Percentiles rank a stretch among this genome's conserved stretches.
Evolutionary conservation across 1,140 invertebrate genomes (phyloP).

Genomic region (Colletes latitarsis): DNA sequence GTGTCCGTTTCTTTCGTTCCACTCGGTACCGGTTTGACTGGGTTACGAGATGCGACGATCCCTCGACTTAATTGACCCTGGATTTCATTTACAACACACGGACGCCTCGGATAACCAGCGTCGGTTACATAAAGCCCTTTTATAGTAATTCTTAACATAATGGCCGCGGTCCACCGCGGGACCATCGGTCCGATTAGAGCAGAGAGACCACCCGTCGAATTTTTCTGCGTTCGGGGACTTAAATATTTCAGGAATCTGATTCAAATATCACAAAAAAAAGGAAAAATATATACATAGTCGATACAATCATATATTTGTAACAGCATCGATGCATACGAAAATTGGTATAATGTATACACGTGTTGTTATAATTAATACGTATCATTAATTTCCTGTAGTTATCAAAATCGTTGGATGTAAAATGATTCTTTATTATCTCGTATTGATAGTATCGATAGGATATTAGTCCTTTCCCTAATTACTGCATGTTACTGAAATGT

Average conservation of each 20-base stretch:
- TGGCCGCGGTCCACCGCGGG: not conserved
- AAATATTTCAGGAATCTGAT: too few relatives aligned
- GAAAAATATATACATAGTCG: too few relatives aligned
- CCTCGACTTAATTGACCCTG: slow-evolving; percentile 63
- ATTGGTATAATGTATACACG: too few relatives aligned
- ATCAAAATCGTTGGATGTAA: too few relatives aligned
- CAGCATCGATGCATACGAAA: too few relatives aligned
- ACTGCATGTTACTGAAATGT: not conserved
- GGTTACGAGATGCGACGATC: slow-evolving; percentile 60
- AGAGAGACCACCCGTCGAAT: too few relatives aligned
- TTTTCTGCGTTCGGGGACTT: too few relatives aligned
- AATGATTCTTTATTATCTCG: too few relatives aligned
- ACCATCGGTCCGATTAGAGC: not conserved
- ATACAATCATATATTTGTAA: too few relatives aligned
- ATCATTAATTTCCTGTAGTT: too few relatives aligned
- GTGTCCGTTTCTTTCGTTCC: slow-evolving; percentile 57
- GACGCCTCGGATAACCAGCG: not conserved
- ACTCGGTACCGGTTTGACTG: slow-evolving; percentile 64
- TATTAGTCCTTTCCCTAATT: not conserved
- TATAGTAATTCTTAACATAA: slow-evolving; percentile 53
- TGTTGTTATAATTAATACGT: not conserved
- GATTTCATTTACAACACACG: slow-evolving; percentile 53
- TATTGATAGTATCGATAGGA: not conserved
- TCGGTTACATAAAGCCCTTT: slow-evolving; percentile 40
- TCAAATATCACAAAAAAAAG: too few relatives aligned